Evolutionary conservation across 2,113 vertebrate genomes (phyloP).

Genomic region (Burhinus oedicnemus): DNA sequence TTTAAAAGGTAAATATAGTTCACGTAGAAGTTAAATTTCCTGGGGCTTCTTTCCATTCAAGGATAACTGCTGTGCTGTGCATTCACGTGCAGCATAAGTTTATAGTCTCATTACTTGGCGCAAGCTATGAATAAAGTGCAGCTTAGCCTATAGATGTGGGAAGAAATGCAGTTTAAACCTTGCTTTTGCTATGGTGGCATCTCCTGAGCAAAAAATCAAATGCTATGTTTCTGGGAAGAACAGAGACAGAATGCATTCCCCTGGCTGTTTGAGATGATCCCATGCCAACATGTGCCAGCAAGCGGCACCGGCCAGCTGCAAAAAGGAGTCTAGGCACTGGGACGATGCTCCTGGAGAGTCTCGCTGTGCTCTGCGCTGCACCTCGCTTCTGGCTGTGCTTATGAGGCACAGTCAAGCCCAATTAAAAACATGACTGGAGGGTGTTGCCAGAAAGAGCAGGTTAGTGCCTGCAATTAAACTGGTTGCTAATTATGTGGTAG

Average conservation of each 20-base stretch:
- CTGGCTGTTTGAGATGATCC: neutral
- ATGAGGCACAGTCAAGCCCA: neutral
- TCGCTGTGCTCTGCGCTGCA: neutral
- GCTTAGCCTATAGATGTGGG: neutral
- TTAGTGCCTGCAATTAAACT: slow-evolving; percentile 26
- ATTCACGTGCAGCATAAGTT: neutral
- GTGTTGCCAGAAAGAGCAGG: neutral
- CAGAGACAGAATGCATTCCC: neutral
- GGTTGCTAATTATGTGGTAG: neutral
- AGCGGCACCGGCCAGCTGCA: accelerated
- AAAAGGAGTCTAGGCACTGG: neutral
- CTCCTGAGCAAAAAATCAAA: neutral
- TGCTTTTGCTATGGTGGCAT: neutral
- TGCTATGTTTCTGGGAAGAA: neutral
- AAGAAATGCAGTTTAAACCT: neutral
- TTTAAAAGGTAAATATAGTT: neutral
- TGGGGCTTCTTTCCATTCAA: neutral
- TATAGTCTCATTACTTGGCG: neutral
- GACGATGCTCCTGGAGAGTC: neutral
- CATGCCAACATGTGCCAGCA: neutral
- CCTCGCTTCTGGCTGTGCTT: neutral
- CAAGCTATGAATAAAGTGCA: neutral
- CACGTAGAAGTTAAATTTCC: neutral
- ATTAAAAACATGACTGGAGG: slow-evolving; percentile 24
- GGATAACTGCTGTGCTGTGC: neutral